Evolutionary conservation across 1,140 invertebrate species (phyloP).

Genomic region (Trinorchestia longiramus): DNA sequence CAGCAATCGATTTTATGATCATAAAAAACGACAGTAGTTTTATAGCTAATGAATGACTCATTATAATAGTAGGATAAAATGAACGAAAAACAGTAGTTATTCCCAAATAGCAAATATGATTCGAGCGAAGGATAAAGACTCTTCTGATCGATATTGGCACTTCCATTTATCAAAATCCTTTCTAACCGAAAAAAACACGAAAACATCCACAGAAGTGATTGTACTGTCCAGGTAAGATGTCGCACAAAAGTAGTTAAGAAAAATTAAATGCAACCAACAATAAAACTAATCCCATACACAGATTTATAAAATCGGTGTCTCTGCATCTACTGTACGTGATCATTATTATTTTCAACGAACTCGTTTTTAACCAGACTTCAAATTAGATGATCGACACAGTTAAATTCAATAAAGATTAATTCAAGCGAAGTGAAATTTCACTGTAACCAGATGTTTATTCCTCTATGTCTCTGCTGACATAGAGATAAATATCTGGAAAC

Average conservation of each 20-base stretch:
- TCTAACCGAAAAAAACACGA: background rate
- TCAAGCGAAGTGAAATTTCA: too few relatives aligned
- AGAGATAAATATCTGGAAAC: too few relatives aligned
- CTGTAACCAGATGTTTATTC: too few relatives aligned
- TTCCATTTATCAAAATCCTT: background rate
- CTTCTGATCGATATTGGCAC: background rate
- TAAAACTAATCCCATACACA: background rate
- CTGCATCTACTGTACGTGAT: background rate
- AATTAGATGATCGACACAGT: too few relatives aligned
- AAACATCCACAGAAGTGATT: background rate
- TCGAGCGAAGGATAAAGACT: background rate
- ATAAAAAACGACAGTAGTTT: background rate
- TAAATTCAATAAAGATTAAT: too few relatives aligned
- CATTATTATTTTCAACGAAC: background rate
- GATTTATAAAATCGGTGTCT: background rate
- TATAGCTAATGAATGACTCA: background rate
- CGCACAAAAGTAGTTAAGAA: background rate
- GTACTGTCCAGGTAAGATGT: background rate
- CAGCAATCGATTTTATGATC: background rate
- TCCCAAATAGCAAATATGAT: background rate
- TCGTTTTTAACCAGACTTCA: background rate
- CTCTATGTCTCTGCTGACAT: too few relatives aligned
- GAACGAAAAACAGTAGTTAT: background rate
- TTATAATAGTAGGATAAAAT: background rate
- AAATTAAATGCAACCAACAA: background rate